Conservation (phyloP, 2,113 vertebrate species). For the Uria lomvia region DNA sequence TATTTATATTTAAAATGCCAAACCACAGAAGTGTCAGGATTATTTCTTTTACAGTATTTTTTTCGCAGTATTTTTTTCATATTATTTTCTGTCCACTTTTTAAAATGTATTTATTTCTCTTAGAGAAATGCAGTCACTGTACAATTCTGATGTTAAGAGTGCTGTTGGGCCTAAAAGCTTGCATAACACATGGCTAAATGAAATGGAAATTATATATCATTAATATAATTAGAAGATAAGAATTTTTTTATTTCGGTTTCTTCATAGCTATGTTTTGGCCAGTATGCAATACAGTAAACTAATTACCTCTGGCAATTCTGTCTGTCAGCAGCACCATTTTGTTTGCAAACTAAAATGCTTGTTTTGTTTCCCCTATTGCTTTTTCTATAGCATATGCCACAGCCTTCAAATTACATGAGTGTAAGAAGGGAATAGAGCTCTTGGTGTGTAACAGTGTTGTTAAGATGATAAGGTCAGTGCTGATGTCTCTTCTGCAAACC, state of each 20-base stretch:
- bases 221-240: neutral
- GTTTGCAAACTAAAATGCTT: constrained; percentile 29
- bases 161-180: constrained; percentile 3
- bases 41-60: neutral
- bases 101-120: neutral
- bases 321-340: neutral
- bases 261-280: neutral
- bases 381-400: neutral
- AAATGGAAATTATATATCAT: constrained; percentile 25
- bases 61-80: too few species aligned
- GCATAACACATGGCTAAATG: neutral
- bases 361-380: neutral
- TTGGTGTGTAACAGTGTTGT: neutral
- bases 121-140: neutral
- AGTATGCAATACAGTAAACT: neutral
- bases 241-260: neutral
- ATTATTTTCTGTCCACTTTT: neutral
- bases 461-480: constrained; percentile 37
- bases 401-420: neutral
- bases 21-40: neutral
- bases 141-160: neutral
- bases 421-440: neutral
- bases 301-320: neutral
- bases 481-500: constrained; percentile 1
- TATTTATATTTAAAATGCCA: constrained; percentile 20